A percentile compares a stretch with the other conserved stretches of the same genome.
phyloP scores from a whole-genome alignment of 2,113 vertebrate species.

The Rhadina sibilatrix region DNA sequence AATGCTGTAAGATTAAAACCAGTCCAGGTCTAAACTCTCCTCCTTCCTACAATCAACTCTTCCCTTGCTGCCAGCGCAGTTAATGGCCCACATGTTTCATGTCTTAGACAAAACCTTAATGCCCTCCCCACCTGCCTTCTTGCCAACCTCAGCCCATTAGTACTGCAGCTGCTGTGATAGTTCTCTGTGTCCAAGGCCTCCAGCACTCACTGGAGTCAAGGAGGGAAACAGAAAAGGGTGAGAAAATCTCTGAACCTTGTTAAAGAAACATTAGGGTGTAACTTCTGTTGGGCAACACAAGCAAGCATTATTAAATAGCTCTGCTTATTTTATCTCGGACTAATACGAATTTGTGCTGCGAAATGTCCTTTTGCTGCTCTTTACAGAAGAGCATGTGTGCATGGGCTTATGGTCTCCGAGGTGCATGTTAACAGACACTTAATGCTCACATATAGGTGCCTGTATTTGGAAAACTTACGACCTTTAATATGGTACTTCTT shows the following conservation, averaged over 20 bases:
- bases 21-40: neutral
- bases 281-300: neutral
- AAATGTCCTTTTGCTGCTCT: neutral
- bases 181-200: neutral
- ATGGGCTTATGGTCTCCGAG: neutral
- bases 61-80: neutral
- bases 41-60: neutral
- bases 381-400: neutral
- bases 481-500: neutral
- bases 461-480: neutral
- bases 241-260: neutral
- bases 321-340: neutral
- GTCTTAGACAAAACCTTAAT: neutral
- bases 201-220: neutral
- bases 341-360: neutral
- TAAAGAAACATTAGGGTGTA: neutral
- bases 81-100: neutral
- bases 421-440: neutral
- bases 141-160: rapidly evolving
- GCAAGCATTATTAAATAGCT: neutral
- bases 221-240: neutral
- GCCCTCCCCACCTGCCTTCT: neutral
- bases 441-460: neutral
- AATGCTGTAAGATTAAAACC: neutral
- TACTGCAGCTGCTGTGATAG: neutral